Evolutionary conservation across 2,888 invertebrate genomes (phyloP), one percentile per base, ranked within the genome.

Genomic region (Rhaphigaster nebulosa): DNA sequence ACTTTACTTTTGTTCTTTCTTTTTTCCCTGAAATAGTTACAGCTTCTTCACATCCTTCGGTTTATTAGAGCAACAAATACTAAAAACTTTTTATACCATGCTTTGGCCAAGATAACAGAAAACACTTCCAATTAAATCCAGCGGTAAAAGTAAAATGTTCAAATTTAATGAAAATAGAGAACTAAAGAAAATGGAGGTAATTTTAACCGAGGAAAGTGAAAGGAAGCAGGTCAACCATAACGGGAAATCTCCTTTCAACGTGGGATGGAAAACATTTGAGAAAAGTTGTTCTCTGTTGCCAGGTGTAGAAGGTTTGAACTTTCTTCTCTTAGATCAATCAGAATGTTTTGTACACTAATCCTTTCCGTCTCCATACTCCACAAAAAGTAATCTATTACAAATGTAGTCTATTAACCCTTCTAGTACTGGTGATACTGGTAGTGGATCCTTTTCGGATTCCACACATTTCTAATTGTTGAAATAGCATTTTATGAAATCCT

Each of bases 111-210:
- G 5, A 38, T 76, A 76, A 20, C 38, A 8, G 65, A 76, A 76
- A 76, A 76, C 1, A 2, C 38, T 38, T 34, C 18, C 15, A 38
- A 76, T 76, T 76, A 76, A 76, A 1, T 76, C 10, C 70, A 20
- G 38, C 5, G 70, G 34, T 76, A 23, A 76, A 38, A 34, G 65
- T 20, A 20, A 76, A 76, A 76, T 76, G 23, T 38, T 10, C 34
- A 38, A 76, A 38, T 76, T 38, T 38, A 76, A 76, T 76, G 70
- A 76, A 38, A 34, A 76, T 34, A 76, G 70, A 76, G 26, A 76
- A 76, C 20, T 20, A 38, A 76, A 76, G 70, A 38, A 76, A 76
- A 76, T 76, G 3, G 70, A 76, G 70, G 70, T 76, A 76, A 76
- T 34, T 76, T 76, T 4, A 76, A 34, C 10, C 20, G 38, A 38